phyloP scores from a whole-genome alignment of 2,113 vertebrate genomes.

The Eleginops maclovinus region DNA sequence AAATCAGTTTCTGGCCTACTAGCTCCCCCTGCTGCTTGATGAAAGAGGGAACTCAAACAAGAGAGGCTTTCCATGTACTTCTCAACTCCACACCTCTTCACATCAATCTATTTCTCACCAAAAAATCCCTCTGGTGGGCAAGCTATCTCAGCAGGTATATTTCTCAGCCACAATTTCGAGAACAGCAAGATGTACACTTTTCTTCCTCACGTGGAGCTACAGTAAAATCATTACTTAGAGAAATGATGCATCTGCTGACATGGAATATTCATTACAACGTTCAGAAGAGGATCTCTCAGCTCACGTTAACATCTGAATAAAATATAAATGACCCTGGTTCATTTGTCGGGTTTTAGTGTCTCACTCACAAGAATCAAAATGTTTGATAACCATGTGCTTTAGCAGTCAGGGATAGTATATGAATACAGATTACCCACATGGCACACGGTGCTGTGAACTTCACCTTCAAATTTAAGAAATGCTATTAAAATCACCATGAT shows the following conservation, averaged over 20 bases:
- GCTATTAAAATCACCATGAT: slow-evolving; percentile 33
- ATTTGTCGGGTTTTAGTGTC: slow-evolving; percentile 36
- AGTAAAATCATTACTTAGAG: slow-evolving; percentile 28
- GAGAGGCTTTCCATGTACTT: neutral
- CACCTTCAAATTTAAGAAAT: slow-evolving; percentile 17
- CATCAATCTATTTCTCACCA: slow-evolving; percentile 39
- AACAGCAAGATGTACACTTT: slow-evolving; percentile 28
- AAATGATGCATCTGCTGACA: slow-evolving; percentile 47
- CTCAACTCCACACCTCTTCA: slow-evolving; percentile 22
- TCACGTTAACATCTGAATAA: slow-evolving; percentile 60
- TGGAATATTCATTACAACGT: slow-evolving; percentile 65
- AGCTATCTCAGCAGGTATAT: slow-evolving; percentile 55
- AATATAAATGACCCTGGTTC: slow-evolving; percentile 54
- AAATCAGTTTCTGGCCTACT: slow-evolving; percentile 71
- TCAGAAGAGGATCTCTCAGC: slow-evolving; percentile 37
- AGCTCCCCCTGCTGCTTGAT: slow-evolving; percentile 80
- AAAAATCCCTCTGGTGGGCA: slow-evolving; percentile 31
- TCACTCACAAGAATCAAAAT: slow-evolving; percentile 42
- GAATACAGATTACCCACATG: slow-evolving; percentile 39
- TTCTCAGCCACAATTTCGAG: slow-evolving; percentile 28
- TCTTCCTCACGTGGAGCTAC: neutral
- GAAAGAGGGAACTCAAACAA: neutral
- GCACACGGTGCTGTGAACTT: slow-evolving; percentile 23
- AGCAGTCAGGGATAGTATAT: slow-evolving; percentile 8
- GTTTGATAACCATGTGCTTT: slow-evolving; percentile 41